phyloP scores from a whole-genome alignment of 2,113 vertebrate genomes.

The Pongo pygmaeus region DNA sequence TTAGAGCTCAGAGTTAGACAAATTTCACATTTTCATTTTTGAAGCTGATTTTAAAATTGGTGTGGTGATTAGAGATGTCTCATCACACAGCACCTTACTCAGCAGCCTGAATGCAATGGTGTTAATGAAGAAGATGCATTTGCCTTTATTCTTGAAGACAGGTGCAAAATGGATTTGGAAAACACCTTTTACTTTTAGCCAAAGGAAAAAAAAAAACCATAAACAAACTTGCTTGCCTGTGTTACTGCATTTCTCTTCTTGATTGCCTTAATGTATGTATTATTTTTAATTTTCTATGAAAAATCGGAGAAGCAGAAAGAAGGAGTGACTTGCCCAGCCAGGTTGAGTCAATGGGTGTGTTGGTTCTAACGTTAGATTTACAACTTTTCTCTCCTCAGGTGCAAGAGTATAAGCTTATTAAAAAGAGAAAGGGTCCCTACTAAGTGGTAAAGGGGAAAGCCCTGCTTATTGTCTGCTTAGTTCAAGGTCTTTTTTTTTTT shows the following conservation, averaged over 20 bases:
- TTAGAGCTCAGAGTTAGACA: conserved; percentile 30
- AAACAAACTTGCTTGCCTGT: not conserved
- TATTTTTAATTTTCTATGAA: not conserved
- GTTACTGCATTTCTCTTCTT: not conserved
- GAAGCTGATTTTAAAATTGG: not conserved
- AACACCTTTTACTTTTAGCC: not conserved
- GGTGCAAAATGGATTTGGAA: not conserved
- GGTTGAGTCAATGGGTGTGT: not conserved
- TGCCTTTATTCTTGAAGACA: not conserved
- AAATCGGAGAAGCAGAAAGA: not conserved
- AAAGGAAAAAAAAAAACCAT: not conserved
- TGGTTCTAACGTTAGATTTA: not conserved
- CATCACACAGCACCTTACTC: not conserved
- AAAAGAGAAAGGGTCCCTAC: not conserved
- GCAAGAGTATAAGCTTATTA: not conserved
- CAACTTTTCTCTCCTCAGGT: not conserved
- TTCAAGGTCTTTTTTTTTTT: not conserved
- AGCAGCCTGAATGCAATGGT: not conserved
- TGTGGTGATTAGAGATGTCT: not conserved
- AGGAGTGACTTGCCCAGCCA: not conserved
- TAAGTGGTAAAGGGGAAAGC: not conserved
- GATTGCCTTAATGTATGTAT: not conserved
- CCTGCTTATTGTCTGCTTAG: not conserved
- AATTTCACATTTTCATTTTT: not conserved
- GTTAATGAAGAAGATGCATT: not conserved